Evolutionary conservation across 92 coral and sea anemone species (phyloP), one percentile per base, ranked within the genome.

Genomic region (Parazoanthus atlanticus): DNA sequence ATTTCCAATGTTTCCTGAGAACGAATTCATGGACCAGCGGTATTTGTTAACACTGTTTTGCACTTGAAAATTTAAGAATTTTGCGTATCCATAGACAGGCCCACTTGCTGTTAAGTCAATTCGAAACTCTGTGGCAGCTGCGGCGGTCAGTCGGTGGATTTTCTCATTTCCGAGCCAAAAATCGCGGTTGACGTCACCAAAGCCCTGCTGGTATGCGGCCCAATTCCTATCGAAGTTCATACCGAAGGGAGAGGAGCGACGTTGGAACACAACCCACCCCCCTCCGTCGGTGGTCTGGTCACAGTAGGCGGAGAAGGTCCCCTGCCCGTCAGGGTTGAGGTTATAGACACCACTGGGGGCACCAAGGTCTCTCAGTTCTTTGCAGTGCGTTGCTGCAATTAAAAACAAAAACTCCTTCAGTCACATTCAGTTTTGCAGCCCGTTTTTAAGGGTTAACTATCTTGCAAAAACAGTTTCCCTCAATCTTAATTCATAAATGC

Each of bases 1-100:
- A 47, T 85, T 85, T 47, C 40, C 11, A 52, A 85, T 72, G 89
- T 85, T 32, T 41, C 49, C 49, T 9, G 49, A 43, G 49, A 6
- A 43, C 49, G 49, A 43, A 43, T 4, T 43, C 49, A 43, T 85
- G 40, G 72, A 26, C 81, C 89, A 85, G 8, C 58, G 73, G 31
- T 38, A 85, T 72, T 46, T 40, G 49, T 43, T 0, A 43, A 0
- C 10, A 43, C 49, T 43, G 49, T 43, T 43, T 6, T 7, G 49
- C 49, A 43, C 49, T 43, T 8, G 49, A 43, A 43, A 43, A 43
- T 43, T 43, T 4, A 10, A 43, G 12, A 43, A 43, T 7, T 43
- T 43, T 8, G 49, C 49, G 11, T 43, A 10, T 43, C 49, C 49
- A 43, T 43, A 43, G 11, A 8, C 11, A 43, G 49, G 49, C 49